Evolutionary conservation across 1,140 invertebrate genomes (phyloP).

Genomic region (Hycleus cichorii): DNA sequence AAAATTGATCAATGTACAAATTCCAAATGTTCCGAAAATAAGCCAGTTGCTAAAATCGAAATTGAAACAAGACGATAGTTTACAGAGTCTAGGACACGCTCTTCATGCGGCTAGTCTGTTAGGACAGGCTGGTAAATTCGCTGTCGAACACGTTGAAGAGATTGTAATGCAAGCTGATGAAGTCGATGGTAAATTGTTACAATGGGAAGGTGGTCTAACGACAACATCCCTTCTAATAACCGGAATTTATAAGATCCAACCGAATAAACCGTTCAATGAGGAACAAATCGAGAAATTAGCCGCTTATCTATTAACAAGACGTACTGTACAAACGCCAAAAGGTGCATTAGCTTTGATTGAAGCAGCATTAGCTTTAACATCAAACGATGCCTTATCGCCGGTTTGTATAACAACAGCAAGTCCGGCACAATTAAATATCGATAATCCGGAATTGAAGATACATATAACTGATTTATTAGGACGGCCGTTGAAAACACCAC

Average conservation of each 20-base stretch:
- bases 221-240: conserved; percentile 58
- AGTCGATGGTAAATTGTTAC: conserved; percentile 77
- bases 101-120: conserved; percentile 70
- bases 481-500: conserved; percentile 53
- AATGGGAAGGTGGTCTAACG: conserved; percentile 84
- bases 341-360: conserved; percentile 74
- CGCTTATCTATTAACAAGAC: conserved; percentile 85
- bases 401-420: conserved; percentile 67
- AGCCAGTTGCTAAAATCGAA: conserved; percentile 26
- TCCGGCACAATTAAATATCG: conserved; percentile 60
- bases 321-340: conserved; percentile 78
- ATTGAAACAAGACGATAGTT: conserved; percentile 37
- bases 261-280: conserved; percentile 62
- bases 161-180: conserved; percentile 91
- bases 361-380: conserved; percentile 51
- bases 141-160: conserved; percentile 79
- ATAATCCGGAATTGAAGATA: conserved; percentile 65
- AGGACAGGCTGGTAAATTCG: conserved; percentile 60
- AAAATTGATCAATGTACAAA: conserved; percentile 25
- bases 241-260: conserved; percentile 67
- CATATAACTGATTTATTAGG: conserved; percentile 83
- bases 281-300: conserved; percentile 84
- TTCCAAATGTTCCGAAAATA: background rate
- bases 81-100: conserved; percentile 69
- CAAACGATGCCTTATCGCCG: conserved; percentile 31